phyloP scores from a whole-genome alignment of 2,888 invertebrate genomes.

The Panzeria rudis region DNA sequence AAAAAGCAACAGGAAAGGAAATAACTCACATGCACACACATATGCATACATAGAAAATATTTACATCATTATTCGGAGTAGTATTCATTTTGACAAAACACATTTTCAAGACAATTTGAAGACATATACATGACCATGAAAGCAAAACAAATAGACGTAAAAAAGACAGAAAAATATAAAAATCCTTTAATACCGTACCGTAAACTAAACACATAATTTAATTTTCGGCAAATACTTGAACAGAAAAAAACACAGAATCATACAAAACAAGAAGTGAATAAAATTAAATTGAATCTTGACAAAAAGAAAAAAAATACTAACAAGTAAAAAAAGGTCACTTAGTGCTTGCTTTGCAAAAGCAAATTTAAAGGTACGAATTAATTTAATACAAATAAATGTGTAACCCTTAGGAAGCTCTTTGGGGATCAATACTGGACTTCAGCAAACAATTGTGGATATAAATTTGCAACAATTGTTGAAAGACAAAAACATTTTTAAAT shows the following conservation, averaged over 20 bases:
- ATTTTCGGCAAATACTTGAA: slow-evolving; percentile 41
- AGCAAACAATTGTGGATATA: not conserved
- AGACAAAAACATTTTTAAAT: not conserved
- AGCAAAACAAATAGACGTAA: slow-evolving; percentile 14
- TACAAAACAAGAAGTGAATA: not conserved
- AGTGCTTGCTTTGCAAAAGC: not conserved
- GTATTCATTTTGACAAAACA: slow-evolving; percentile 58
- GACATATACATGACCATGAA: slow-evolving; percentile 64
- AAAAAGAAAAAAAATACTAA: not conserved
- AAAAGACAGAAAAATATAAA: not conserved
- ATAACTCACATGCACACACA: not conserved
- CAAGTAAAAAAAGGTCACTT: not conserved
- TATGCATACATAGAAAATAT: not conserved
- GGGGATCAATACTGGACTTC: not conserved
- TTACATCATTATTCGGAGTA: slow-evolving; percentile 1
- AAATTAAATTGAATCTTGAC: slow-evolving; percentile 10
- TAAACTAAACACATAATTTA: slow-evolving; percentile 69
- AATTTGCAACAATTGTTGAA: not conserved
- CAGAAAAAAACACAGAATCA: not conserved
- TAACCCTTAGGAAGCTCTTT: not conserved
- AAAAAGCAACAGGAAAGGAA: slow-evolving; percentile 42
- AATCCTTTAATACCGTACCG: slow-evolving; percentile 51
- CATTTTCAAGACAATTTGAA: slow-evolving; percentile 64
- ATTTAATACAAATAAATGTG: not conserved
- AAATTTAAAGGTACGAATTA: slow-evolving; percentile 6